These are phyloP conservation scores for Tenebrosternarchus preto DNA, from an alignment of 2,113 vertebrate genomes.

Conservation along the genomic window DNA sequence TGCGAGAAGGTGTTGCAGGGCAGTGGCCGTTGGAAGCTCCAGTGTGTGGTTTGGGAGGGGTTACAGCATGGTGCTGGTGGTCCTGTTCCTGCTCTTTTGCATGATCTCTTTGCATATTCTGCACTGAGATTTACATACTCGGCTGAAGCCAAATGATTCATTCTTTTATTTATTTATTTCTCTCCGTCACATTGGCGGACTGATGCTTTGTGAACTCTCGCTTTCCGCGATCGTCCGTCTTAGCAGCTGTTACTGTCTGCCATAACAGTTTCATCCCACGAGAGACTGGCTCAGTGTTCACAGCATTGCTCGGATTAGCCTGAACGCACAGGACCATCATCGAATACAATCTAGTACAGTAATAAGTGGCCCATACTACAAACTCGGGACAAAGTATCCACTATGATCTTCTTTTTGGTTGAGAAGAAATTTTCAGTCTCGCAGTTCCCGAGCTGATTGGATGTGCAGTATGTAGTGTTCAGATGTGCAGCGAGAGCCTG, in stretches of 20 bases:
- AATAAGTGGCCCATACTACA: neutral
- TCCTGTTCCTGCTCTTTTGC: too few relatives aligned
- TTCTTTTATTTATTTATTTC: too few relatives aligned
- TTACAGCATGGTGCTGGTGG: too few relatives aligned
- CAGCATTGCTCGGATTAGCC: neutral
- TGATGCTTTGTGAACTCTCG: neutral
- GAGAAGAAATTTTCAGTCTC: neutral
- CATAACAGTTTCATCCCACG: neutral
- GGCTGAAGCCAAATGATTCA: too few relatives aligned
- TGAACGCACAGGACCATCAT: neutral
- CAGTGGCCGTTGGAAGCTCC: too few relatives aligned
- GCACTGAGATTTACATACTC: too few relatives aligned
- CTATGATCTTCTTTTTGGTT: neutral
- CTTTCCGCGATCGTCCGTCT: neutral
- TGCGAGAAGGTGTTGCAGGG: too few relatives aligned
- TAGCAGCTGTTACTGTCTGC: neutral
- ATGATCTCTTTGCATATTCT: too few relatives aligned
- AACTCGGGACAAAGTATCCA: neutral
- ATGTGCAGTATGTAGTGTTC: too few relatives aligned
- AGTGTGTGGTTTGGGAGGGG: too few relatives aligned
- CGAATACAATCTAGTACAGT: neutral
- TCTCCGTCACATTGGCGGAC: neutral
- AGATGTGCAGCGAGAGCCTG: too few relatives aligned
- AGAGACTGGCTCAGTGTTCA: neutral
- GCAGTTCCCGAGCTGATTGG: neutral